These are phyloP conservation scores for Chitala chitala DNA, from an alignment of 2,113 vertebrate species.

Conservation along the genomic window DNA sequence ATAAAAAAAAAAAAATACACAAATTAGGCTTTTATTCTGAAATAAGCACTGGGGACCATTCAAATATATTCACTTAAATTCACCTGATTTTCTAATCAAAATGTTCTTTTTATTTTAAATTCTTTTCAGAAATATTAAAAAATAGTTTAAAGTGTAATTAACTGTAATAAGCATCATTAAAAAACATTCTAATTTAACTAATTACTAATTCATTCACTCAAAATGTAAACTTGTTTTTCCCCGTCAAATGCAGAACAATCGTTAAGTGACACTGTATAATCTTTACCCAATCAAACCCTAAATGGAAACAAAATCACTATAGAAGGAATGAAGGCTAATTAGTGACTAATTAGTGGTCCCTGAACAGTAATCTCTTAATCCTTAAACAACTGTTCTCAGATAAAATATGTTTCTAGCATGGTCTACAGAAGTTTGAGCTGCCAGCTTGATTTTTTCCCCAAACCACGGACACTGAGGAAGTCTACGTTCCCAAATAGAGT, in stretches of 20 bases:
- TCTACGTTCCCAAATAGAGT: background rate
- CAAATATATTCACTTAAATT: background rate
- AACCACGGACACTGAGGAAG: background rate
- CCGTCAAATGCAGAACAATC: background rate
- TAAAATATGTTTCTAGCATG: constrained; percentile 12
- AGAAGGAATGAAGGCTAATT: too few relatives aligned
- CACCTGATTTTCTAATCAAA: background rate
- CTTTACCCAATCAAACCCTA: constrained; percentile 20
- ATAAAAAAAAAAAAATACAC: background rate
- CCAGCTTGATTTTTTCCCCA: background rate
- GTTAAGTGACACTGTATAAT: constrained; percentile 11
- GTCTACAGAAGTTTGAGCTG: background rate
- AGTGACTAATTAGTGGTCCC: constrained; percentile 29
- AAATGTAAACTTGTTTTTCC: background rate
- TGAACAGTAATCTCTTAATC: constrained; percentile 42
- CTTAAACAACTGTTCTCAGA: constrained; percentile 20
- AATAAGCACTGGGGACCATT: background rate
- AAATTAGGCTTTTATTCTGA: constrained; percentile 6
- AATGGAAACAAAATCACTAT: constrained; percentile 29
- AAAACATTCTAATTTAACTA: background rate
- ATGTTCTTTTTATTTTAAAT: background rate
- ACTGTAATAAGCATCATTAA: too few relatives aligned
- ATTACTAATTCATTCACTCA: background rate
- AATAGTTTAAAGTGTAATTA: background rate
- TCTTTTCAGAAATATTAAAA: background rate